Percentiles rank a stretch among this genome's conserved stretches.
These are phyloP conservation scores for Papilio protenor DNA, from an alignment of 2,888 invertebrate species.

Conservation along the genomic window DNA sequence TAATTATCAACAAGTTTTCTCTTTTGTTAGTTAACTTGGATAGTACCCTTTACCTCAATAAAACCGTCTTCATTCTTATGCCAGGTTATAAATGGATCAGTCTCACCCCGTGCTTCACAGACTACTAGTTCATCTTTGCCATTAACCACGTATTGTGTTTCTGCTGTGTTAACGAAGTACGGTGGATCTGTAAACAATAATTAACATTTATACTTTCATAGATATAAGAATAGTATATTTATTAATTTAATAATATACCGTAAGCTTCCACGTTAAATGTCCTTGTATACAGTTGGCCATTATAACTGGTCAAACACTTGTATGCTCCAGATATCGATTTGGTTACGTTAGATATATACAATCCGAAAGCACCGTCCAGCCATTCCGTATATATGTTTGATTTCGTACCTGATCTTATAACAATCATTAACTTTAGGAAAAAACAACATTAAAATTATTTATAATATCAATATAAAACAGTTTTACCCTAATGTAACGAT, in stretches of 20 bases:
- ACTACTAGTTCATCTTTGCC: slow-evolving; percentile 60
- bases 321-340: slow-evolving; percentile 67
- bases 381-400: slow-evolving; percentile 65
- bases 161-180: slow-evolving; percentile 60
- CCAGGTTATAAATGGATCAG: slow-evolving; percentile 63
- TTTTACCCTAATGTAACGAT: slow-evolving; percentile 65
- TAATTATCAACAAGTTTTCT: background rate
- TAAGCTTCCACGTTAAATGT: slow-evolving; percentile 63
- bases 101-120: slow-evolving; percentile 65
- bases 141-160: slow-evolving; percentile 61
- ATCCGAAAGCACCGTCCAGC: slow-evolving; percentile 55
- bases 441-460: slow-evolving; percentile 33
- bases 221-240: background rate
- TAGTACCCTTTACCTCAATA: slow-evolving; percentile 52
- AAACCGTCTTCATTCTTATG: slow-evolving; percentile 58
- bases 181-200: slow-evolving; percentile 59
- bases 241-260: slow-evolving; percentile 59
- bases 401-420: slow-evolving; percentile 79
- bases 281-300: slow-evolving; percentile 56
- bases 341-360: slow-evolving; percentile 65
- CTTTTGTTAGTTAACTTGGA: background rate
- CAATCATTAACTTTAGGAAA: slow-evolving; percentile 65
- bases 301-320: slow-evolving; percentile 62
- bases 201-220: background rate
- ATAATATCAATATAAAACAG: slow-evolving; percentile 45